Evolutionary conservation across 92 coral and sea anemone species (phyloP), one percentile per base, ranked within the genome.

Genomic region (Porites divaricata): DNA sequence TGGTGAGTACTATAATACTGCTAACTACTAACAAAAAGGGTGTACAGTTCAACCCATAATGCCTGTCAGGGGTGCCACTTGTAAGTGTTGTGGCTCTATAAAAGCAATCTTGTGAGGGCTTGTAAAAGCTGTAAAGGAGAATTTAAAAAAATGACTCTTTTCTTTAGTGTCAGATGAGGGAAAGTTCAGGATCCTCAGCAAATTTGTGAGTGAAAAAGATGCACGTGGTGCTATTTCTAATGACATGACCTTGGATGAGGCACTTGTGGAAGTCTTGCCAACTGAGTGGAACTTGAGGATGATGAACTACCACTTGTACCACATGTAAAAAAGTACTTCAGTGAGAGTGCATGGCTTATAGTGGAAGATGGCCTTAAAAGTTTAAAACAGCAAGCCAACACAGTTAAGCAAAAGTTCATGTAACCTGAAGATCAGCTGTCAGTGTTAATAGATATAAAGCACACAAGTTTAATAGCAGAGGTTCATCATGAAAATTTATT

Each of bases 161-260:
- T 54, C 49, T 76, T 61, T 28, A 76, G 80, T 76, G 80, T 28
- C 80, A 59, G 80, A 76, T 62, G 80, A 76, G 80, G 80, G 56
- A 59, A 62, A 23, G 16, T 17, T 62, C 67, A 76, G 69, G 53
- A 21, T 77, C 67, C 81, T 77, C 15, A 45, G 58, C 16, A 77
- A 77, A 48, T 77, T 63, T 62, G 81, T 77, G 58, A 71, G 41
- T 17, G 71, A 77, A n/a, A 49, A 77, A 13, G 63, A 77, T 41
- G 81, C 81, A 35, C 58, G 59, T 45, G 71, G 20, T 62, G 81
- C 72, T 49, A 50, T 50, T 12, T 13, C 8, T 1, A 48, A 48
- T 10, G 58, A 70, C 52, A n/a, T 2, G 17, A 7, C 25, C 23
- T 48, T 70, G 58, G 22, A 13, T 5, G 75, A 70, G 58, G 75